These are phyloP conservation scores for Montipora cactus DNA, from an alignment of 64 coral and sea anemone genomes.

Conservation along the genomic window DNA sequence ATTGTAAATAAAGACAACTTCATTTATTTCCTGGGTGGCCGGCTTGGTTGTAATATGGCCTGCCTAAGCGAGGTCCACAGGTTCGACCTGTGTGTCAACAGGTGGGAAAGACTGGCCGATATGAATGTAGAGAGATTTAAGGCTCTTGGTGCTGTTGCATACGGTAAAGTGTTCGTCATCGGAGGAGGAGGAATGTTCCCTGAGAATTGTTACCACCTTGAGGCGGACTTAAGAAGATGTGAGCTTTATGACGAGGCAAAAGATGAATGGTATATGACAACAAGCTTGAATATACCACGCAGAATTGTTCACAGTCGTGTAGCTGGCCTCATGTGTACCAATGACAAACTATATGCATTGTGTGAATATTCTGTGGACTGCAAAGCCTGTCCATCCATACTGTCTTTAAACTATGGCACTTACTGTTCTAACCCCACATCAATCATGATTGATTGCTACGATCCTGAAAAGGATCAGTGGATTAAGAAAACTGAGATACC, in stretches of 20 bases:
- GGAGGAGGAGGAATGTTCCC: background rate
- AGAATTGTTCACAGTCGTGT: background rate
- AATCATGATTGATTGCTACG: background rate
- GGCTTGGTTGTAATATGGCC: background rate
- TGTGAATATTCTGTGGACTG: background rate
- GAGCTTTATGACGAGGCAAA: background rate
- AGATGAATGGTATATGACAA: background rate
- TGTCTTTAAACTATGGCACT: background rate
- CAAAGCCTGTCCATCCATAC: background rate
- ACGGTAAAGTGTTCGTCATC: background rate
- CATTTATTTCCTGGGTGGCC: background rate
- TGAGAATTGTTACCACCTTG: background rate
- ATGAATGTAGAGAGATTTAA: background rate
- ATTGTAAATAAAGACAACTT: conserved; percentile 9
- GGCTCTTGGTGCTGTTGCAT: background rate
- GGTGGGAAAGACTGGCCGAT: background rate
- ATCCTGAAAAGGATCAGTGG: background rate
- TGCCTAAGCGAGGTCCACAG: background rate
- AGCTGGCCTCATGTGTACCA: background rate
- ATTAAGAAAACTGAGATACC: background rate
- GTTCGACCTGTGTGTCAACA: background rate
- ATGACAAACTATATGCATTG: background rate
- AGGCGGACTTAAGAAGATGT: background rate
- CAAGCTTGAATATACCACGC: background rate
- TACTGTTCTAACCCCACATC: background rate